These are phyloP conservation scores for Zeugodacus cucurbitae DNA, from an alignment of 1,140 invertebrate genomes.

Conservation along the genomic window DNA sequence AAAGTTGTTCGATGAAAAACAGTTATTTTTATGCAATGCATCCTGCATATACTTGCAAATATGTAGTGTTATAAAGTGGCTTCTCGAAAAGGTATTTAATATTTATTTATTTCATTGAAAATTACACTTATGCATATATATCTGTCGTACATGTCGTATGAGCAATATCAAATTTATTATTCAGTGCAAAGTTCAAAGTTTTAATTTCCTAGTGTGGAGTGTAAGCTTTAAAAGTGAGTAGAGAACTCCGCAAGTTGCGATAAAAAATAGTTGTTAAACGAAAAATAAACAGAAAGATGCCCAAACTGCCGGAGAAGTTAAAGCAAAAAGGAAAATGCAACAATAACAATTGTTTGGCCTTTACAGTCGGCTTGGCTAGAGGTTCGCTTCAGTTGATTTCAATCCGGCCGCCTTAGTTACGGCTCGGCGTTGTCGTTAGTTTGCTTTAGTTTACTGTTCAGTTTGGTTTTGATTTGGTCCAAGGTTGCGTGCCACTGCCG, in stretches of 20 bases:
- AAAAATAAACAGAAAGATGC: background rate
- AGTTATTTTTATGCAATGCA: no score
- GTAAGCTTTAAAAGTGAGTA: background rate
- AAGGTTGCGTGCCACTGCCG: background rate
- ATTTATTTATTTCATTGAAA: no score
- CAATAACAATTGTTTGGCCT: background rate
- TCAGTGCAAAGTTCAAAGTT: no score
- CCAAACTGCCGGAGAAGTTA: background rate
- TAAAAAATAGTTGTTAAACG: background rate
- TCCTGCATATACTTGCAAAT: no score
- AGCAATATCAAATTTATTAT: background rate
- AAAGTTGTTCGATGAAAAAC: background rate
- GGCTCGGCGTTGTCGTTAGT: background rate
- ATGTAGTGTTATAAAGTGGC: no score
- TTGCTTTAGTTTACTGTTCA: background rate
- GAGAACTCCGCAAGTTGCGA: no score
- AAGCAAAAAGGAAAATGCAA: background rate
- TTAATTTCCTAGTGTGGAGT: no score
- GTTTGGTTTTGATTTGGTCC: conserved; percentile 1
- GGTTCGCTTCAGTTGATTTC: background rate
- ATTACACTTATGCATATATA: background rate
- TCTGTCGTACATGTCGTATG: background rate
- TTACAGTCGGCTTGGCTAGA: background rate
- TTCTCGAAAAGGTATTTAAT: no score
- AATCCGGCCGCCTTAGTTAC: background rate